phyloP scores from a whole-genome alignment of 2,113 vertebrate genomes.

The Callocephalon fimbriatum region DNA sequence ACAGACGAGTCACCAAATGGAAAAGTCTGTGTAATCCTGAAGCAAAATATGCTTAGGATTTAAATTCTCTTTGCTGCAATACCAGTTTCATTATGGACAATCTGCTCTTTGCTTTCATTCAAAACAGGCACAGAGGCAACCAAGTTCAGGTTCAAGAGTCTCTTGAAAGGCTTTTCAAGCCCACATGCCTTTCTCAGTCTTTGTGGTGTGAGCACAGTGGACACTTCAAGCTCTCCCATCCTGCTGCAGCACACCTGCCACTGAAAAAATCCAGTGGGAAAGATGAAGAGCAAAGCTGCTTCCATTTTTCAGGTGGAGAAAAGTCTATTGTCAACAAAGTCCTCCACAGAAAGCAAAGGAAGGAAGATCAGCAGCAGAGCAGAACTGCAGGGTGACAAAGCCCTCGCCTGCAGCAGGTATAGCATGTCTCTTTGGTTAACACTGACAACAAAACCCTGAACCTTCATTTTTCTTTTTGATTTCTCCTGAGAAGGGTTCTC shows the following conservation, averaged over 20 bases:
- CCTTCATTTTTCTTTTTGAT: not conserved
- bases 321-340: not conserved
- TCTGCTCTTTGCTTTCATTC: not conserved
- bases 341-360: not conserved
- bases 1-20: not conserved
- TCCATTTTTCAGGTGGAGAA: not conserved
- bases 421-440: not conserved
- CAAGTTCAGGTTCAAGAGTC: not conserved
- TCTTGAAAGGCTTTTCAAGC: not conserved
- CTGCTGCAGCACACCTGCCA: not conserved
- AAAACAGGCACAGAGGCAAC: not conserved
- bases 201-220: not conserved
- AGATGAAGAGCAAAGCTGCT: not conserved
- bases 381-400: fast-evolving
- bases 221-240: not conserved
- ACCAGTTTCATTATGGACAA: fast-evolving
- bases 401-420: not conserved
- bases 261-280: not conserved
- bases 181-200: not conserved
- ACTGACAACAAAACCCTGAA: fast-evolving
- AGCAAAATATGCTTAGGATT: not conserved
- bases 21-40: not conserved
- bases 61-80: not conserved
- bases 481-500: not conserved
- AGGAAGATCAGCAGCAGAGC: not conserved